Conservation (phyloP, 2,888 invertebrate genomes). For the Heliconius aoede region DNA sequence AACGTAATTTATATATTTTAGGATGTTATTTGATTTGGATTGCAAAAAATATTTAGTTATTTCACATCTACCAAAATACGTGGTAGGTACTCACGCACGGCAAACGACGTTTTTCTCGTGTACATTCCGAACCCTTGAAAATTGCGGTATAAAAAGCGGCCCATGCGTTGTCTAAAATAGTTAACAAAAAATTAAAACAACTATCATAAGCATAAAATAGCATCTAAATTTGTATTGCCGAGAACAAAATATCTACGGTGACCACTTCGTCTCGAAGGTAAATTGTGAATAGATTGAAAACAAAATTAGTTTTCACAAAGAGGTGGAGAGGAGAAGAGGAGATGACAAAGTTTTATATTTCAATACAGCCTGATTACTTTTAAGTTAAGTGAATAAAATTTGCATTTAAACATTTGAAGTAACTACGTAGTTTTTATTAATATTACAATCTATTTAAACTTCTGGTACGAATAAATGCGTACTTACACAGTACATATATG, state of each 20-base stretch:
- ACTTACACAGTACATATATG: no score
- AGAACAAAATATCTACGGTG: constrained; percentile 19
- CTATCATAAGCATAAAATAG: not conserved
- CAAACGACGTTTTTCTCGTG: no score
- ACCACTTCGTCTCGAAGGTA: constrained; percentile 22
- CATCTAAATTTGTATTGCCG: constrained; percentile 17
- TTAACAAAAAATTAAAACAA: not conserved
- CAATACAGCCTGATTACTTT: constrained; percentile 10
- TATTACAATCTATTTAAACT: not conserved
- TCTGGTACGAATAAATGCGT: no score
- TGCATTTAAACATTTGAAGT: not conserved
- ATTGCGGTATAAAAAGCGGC: no score
- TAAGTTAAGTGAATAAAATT: not conserved
- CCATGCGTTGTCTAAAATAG: not conserved
- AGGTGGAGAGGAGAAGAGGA: not conserved
- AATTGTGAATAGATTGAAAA: constrained; percentile 32
- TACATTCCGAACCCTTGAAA: no score
- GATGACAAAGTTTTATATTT: constrained; percentile 15
- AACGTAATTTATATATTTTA: no score
- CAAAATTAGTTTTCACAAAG: constrained; percentile 18
- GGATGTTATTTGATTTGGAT: no score
- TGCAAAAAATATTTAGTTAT: no score
- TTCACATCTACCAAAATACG: no score
- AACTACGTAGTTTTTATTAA: not conserved
- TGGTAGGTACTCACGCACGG: no score